Base-by-base conservation (phyloP, 2,888 invertebrate genomes). In the Lottia gigantea region DNA sequence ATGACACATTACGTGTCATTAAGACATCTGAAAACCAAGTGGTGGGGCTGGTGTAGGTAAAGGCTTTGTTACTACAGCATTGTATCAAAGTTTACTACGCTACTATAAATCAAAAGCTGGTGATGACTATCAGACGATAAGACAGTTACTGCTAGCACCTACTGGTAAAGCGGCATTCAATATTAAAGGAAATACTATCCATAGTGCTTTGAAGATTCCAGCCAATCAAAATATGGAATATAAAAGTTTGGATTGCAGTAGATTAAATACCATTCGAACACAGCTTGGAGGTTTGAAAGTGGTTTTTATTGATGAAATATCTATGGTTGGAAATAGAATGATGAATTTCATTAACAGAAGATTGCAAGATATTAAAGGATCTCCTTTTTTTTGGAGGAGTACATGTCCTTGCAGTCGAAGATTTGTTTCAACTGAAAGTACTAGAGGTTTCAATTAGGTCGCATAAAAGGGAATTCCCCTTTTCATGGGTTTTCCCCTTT, bases 31-130 rank as follows among this genome's bases (percentile, higher is more conserved):
- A 61, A 25, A 62, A 66, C 46, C 78, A 74, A 64, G 68, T 78
- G 7, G 76, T 40, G 76, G 77, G 11, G 76, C 77, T 49, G 80
- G 76, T 62, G 77, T 77, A 25, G 77, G 78, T 2, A 78, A 79
- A 71, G 74, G 67, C 64, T 64, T 69, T 68, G 72, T 78, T 6
- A 70, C 71, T n/a, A 67, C 66, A 62, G 78, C 78, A 12, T 46
- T 80, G 25, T 77, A 77, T 71, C 77, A 79, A 66, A 70, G 65
- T 23, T 31, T 66, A 23, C 49, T 76, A 26, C 74, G 72, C 64
- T 75, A 62, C 66, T 66, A 64, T 15, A 80, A 76, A 63, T 73
- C 55, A 47, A 63, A 46, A 64, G 65, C 72, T 62, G 77, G 75
- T 25, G 66, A 74, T 12, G 63, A 77, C 47, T 73, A 68, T 63